Evolutionary conservation across 2,888 invertebrate species (phyloP).

Genomic region (Lithophane semibrunnea): DNA sequence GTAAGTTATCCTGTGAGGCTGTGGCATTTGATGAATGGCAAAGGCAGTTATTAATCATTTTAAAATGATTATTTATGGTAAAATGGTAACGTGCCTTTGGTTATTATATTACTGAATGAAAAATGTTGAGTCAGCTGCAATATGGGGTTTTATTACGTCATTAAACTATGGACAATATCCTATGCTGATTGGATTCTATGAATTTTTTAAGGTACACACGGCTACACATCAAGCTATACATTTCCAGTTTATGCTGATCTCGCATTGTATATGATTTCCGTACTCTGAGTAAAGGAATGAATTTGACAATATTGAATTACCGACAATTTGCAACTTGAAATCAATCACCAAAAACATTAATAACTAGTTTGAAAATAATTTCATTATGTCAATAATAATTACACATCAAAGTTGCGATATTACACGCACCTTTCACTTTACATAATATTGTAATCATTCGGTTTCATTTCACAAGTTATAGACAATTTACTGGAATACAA

Average conservation of each 20-base stretch:
- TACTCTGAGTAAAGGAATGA: neutral
- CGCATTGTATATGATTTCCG: no score
- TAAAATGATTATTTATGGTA: neutral
- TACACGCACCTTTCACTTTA: constrained; percentile 59
- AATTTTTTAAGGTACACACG: neutral
- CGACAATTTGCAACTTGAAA: constrained; percentile 1
- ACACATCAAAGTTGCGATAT: constrained; percentile 36
- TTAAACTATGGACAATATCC: neutral
- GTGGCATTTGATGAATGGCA: neutral
- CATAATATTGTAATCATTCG: constrained; percentile 50
- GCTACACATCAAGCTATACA: no score
- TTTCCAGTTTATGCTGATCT: no score
- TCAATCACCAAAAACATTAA: constrained; percentile 3
- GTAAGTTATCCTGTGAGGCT: constrained; percentile 35
- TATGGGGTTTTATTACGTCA: neutral
- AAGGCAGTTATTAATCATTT: neutral
- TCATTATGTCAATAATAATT: constrained; percentile 31
- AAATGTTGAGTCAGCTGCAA: neutral
- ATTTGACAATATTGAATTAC: neutral
- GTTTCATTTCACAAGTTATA: constrained; percentile 27
- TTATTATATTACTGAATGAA: neutral
- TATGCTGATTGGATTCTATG: neutral
- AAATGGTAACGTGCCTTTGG: neutral
- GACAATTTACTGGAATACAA: constrained; percentile 31
- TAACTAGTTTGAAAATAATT: constrained; percentile 17